These are phyloP conservation scores for Linurgus olivaceus DNA, from an alignment of 2,797 vertebrate genomes.

Conservation along the genomic window DNA sequence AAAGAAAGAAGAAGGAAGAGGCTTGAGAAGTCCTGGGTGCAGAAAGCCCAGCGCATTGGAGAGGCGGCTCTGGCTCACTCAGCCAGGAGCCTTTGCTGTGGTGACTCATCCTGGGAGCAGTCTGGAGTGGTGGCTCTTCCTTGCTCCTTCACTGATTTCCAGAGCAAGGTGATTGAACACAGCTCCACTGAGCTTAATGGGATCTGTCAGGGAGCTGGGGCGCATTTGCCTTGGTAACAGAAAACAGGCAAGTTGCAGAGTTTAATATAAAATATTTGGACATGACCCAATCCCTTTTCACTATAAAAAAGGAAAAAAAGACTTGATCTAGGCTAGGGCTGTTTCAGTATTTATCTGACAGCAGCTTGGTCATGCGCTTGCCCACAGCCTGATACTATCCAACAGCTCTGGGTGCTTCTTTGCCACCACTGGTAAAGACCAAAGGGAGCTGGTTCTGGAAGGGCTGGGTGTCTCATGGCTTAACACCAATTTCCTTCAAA, in stretches of 20 bases:
- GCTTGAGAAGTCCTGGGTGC: neutral
- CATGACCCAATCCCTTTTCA: neutral
- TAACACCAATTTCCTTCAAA: neutral
- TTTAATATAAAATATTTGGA: neutral
- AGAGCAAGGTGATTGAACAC: neutral
- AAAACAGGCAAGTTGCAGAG: neutral
- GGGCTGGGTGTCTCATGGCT: neutral
- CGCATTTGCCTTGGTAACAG: neutral
- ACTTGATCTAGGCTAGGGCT: neutral
- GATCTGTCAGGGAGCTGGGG: neutral
- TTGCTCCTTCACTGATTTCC: neutral
- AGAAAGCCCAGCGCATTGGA: neutral
- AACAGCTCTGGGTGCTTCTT: rapidly evolving
- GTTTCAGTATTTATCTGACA: neutral
- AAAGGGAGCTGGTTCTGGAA: neutral
- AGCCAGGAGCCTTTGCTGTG: neutral
- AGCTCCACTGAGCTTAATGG: neutral
- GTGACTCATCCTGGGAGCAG: neutral
- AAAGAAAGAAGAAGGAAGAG: neutral
- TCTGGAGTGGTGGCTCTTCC: neutral
- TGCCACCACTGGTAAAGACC: neutral
- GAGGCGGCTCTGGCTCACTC: neutral
- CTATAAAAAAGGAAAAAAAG: neutral
- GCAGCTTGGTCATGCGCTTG: neutral
- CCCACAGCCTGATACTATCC: neutral